Percentiles rank a stretch among this genome's conserved stretches.
These are phyloP conservation scores for Nipponia nippon DNA, from an alignment of 2,113 vertebrate genomes.

Conservation along the genomic window DNA sequence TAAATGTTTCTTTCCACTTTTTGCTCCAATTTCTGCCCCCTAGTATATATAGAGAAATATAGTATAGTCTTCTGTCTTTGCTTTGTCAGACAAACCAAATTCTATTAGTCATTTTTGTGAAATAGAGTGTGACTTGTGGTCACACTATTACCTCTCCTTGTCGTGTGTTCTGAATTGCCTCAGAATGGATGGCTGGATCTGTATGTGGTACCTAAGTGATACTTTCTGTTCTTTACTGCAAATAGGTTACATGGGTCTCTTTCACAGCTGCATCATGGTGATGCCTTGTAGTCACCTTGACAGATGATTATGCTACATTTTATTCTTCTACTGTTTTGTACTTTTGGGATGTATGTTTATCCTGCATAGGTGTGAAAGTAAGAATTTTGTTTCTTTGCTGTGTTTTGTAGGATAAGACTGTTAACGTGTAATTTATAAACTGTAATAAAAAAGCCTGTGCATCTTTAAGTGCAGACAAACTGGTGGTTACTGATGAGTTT, in stretches of 20 bases:
- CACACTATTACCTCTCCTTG: neutral
- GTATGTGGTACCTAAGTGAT: neutral
- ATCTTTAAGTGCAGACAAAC: neutral
- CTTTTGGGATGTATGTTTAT: neutral
- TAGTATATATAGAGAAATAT: neutral
- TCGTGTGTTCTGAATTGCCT: neutral
- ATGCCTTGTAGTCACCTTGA: neutral
- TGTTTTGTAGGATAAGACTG: neutral
- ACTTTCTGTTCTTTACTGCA: neutral
- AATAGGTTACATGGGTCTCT: neutral
- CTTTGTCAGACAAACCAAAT: neutral
- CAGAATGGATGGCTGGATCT: neutral
- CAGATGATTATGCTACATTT: neutral
- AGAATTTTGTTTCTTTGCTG: neutral
- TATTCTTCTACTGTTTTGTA: neutral
- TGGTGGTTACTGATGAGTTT: neutral
- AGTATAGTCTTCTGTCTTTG: neutral
- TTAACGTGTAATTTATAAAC: neutral
- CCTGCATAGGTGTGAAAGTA: neutral
- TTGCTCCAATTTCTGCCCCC: neutral
- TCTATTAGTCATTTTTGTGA: neutral
- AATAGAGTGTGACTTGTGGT: neutral
- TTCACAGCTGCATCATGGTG: neutral
- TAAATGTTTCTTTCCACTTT: neutral
- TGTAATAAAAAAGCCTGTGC: neutral